These are phyloP conservation scores for Rhodeus uyekii DNA, from an alignment of 2,797 vertebrate genomes.

Conservation along the genomic window DNA sequence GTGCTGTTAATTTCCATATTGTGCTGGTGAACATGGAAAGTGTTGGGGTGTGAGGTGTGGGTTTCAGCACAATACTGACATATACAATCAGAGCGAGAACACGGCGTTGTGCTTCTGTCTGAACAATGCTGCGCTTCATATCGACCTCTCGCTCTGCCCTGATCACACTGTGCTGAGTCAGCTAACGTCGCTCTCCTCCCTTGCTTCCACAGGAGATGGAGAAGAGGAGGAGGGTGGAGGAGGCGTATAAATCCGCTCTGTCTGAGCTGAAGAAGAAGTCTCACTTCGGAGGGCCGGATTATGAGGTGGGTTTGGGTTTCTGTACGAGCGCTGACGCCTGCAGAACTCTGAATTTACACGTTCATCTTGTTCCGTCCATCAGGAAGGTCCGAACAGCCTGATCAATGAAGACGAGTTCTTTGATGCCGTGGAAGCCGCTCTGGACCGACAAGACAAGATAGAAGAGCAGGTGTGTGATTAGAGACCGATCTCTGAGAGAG, in stretches of 20 bases:
- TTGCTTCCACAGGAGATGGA: conserved; percentile 82
- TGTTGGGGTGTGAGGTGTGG: background rate
- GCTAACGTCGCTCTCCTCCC: conserved; percentile 8
- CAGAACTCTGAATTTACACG: background rate
- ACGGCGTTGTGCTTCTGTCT: background rate
- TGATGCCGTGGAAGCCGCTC: conserved; percentile 89
- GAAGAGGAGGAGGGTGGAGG: conserved; percentile 90
- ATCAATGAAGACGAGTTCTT: conserved; percentile 93
- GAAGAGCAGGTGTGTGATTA: conserved; percentile 88
- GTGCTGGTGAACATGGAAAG: background rate
- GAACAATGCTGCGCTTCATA: conserved; percentile 23
- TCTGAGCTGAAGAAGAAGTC: conserved; percentile 96
- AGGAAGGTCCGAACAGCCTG: conserved; percentile 91
- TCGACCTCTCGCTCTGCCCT: background rate
- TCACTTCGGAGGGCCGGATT: conserved; percentile 97
- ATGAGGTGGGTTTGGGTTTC: conserved; percentile 82
- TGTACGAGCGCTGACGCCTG: background rate
- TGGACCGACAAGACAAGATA: conserved; percentile 90
- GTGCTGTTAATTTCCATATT: background rate
- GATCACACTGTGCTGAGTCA: background rate
- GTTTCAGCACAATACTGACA: conserved; percentile 26
- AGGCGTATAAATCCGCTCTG: conserved; percentile 90
- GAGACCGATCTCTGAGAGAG: conserved; percentile 81
- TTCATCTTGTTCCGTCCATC: conserved; percentile 48
- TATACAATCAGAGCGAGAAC: background rate